Evolutionary conservation across 1,140 invertebrate species (phyloP).

Genomic region (Bombus sylvicola): DNA sequence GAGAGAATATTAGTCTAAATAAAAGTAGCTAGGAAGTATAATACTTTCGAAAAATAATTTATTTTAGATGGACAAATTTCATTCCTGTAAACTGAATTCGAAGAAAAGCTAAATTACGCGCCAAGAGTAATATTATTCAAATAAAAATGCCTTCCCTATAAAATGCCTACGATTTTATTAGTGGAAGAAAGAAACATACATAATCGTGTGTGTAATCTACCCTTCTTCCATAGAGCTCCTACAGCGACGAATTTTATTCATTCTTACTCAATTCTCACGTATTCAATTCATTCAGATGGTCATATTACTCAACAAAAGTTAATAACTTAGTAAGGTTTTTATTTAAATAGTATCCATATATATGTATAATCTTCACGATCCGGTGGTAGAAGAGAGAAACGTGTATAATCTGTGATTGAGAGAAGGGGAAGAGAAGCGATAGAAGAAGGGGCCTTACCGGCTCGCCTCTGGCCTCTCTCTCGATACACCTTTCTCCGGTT

Average conservation of each 20-base stretch:
- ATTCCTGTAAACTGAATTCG: not conserved
- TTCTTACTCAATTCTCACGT: too few relatives aligned
- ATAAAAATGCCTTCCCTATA: not conserved
- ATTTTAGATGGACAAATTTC: not conserved
- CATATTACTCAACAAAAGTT: too few relatives aligned
- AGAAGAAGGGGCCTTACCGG: conserved; percentile 64
- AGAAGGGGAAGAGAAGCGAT: conserved; percentile 26
- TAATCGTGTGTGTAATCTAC: too few relatives aligned
- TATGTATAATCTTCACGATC: conserved; percentile 11
- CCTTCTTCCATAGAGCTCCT: too few relatives aligned
- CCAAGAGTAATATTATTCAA: not conserved
- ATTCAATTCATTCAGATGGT: too few relatives aligned
- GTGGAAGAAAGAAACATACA: too few relatives aligned
- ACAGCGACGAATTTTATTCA: too few relatives aligned
- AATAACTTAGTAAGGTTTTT: not conserved
- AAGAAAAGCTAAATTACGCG: not conserved
- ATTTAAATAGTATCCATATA: not conserved
- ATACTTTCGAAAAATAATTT: not conserved
- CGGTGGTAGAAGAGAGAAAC: conserved; percentile 59
- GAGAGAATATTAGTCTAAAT: not conserved
- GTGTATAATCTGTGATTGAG: conserved; percentile 45
- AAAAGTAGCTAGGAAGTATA: not conserved
- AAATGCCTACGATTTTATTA: too few relatives aligned
- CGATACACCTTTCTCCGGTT: conserved; percentile 81
- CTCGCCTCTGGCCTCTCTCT: conserved; percentile 67